Evolutionary conservation across 2,888 invertebrate genomes (phyloP), one percentile per base, ranked within the genome.

Genomic region (Fabriciana adippe): DNA sequence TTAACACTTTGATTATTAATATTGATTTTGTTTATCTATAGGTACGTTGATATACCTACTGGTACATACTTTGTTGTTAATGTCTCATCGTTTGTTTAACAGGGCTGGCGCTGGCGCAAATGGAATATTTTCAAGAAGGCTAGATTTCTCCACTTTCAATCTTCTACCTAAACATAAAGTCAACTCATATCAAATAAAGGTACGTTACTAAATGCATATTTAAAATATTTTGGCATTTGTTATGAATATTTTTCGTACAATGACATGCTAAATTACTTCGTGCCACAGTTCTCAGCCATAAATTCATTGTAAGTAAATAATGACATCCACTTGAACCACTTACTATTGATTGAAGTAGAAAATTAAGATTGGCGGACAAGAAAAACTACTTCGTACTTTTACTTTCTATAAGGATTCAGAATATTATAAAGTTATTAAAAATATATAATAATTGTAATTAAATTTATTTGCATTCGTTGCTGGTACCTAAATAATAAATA

Each of bases 161-260:
- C 95, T 96, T 78, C 94, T 99, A 83, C 99, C 99, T 77, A 96
- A 96, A 90, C 96, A 97, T 88, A 99, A 99, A 94, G 96, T 98
- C 87, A 99, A 99, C 94, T 98, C 99, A 83, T 99, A 99, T 94
- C 98, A 99, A 94, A 99, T 99, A 88, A 99, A 99, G 97, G 98
- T 98, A 94, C 94, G 95, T 66, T 60, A 61, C 6, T 47, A 26
- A 47, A 41, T 55, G 21, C 50, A 47, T 26, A 45, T 31, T 54
- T n/a, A 8, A 50, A 47, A 50, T 8, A 55, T 45, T 26, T 41
- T 41, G 11, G 6, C 6, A 35, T 5, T 4, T 11, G 6, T 13
- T 21, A 48, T 41, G 18, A 5, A 41, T 31, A 53, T 57, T 69
- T 63, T 66, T 59, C 45, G 47, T 65, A 21, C 15, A 6, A 55